Evolutionary conservation across 2,113 vertebrate species (phyloP).

Genomic region (Tonatia bakeri): DNA sequence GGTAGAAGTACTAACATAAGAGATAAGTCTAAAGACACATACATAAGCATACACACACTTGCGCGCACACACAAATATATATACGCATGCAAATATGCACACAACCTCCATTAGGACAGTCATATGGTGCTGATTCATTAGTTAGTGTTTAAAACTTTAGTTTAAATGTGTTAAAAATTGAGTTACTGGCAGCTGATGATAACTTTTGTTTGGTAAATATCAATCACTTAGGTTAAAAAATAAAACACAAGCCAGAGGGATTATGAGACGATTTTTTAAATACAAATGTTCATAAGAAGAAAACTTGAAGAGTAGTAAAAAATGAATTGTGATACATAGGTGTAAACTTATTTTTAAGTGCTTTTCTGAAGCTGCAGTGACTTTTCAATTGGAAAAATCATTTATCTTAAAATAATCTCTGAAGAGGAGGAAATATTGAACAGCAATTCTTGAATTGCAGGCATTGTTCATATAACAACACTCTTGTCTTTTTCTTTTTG

Average conservation of each 20-base stretch:
- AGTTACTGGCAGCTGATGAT: neutral
- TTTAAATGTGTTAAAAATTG: neutral
- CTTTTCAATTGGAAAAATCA: neutral
- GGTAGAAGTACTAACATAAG: neutral
- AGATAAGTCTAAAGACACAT: neutral
- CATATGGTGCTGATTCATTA: neutral
- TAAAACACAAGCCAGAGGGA: neutral
- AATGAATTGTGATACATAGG: neutral
- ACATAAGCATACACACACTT: neutral
- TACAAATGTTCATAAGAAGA: neutral
- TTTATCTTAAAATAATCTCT: neutral
- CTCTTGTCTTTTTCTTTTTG: neutral
- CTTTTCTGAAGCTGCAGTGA: neutral
- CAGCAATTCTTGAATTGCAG: neutral
- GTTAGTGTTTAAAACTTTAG: neutral
- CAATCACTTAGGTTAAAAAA: neutral
- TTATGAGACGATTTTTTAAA: neutral
- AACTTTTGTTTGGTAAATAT: neutral
- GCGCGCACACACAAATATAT: neutral
- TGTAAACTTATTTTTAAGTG: neutral
- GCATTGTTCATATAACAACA: too few relatives aligned
- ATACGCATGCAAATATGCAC: neutral
- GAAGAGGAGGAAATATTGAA: neutral
- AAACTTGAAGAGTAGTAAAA: neutral
- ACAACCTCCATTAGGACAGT: neutral